Evolutionary conservation across 2,797 vertebrate species (phyloP), one percentile per base, ranked within the genome.

Genomic region (Heteromormyrus szaboi): DNA sequence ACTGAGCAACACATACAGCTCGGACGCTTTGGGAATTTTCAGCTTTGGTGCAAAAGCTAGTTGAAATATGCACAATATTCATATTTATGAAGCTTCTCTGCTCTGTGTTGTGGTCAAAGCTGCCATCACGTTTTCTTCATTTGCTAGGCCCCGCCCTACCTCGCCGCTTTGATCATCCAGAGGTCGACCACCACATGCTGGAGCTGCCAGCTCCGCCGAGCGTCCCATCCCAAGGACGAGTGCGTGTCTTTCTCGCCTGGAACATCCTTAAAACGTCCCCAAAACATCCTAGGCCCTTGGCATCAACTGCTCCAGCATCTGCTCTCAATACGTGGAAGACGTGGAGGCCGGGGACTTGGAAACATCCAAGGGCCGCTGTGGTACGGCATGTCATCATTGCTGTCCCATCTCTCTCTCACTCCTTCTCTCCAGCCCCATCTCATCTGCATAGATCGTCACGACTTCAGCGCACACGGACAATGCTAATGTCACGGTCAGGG

Each of bases 221-320:
- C 1, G 46, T 76, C 46, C 41, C 29, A 5, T 76, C 65, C 54
- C 44, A 53, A 29, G 68, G 76, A 53, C 50, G 62, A 14, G 33
- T 84, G 53, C 54, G 79, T 88, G 37, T 56, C 25, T 56, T 29
- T 65, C 17, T 19, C 2, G 8, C 88, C 41, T 51, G 17, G 76
- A 59, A 37, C 65, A 53, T 88, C 50, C 81, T 90, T 51, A 91
- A 51, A n/a, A 86, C 6, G 41, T 81, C 41, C 81, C 81, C 41
- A 44, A 44, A 87, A 41, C 79, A 54, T 88, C 51, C 62, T 90
- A 56, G 91, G n/a, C 29, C 89, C 90, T 90, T 90, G 88, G 9
- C 86, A 83, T 83, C 92, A 90, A 93, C 90, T 94, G 93, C 89
- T 87, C 83, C 90, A 50, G 90, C 91, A 94, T 94, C 91, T 93